Base-by-base conservation (phyloP, 1,140 invertebrate genomes). In the Eueides isabella region DNA sequence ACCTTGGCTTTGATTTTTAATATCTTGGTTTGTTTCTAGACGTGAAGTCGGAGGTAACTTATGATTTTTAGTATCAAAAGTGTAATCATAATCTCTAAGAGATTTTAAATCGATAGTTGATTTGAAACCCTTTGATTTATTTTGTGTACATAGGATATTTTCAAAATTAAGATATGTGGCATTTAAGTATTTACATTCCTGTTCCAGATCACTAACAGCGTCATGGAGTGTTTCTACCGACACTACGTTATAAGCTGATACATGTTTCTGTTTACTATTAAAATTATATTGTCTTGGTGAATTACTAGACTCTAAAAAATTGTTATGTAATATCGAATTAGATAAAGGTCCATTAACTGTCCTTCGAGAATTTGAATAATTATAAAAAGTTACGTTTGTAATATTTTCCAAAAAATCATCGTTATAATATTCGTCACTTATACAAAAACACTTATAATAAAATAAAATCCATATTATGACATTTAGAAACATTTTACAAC, bases 11-110 rank as follows among this genome's bases (percentile, higher is more conserved):
- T 11, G 16, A 55, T 55, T 55, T 26, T 55, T 55, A 26, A 26
- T 26, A 7, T 11, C 23, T 55, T 55, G 48, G 9, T 55, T 55
- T 11, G 48, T 55, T 12, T 55, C 23, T 4, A 2, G 3, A 26
- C 11, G 2, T 55, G 23, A 55, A 26, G 23, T 26, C 2, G 7
- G 23, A 55, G 19, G 12, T 19, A 26, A 23, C 3, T 26, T 23
- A 23, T 55, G 7, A 23, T 5, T 55, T 23, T 4, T 26, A 11
- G 23, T 55, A 26, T 55, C 48, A 55, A 12, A 2, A 26, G 9
- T 4, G 19, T 87, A 86, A 65, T 81, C 78, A 71, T 87, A 87
- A 66, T 88, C 83, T 62, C 82, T 76, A 28, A 81, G 78, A 55
- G 65, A 74, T 48, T 72, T 78, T 26, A 44, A 28, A 28, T 66